These are phyloP conservation scores for Trachelus troglodyta DNA, from an alignment of 2,888 invertebrate genomes.

Conservation along the genomic window DNA sequence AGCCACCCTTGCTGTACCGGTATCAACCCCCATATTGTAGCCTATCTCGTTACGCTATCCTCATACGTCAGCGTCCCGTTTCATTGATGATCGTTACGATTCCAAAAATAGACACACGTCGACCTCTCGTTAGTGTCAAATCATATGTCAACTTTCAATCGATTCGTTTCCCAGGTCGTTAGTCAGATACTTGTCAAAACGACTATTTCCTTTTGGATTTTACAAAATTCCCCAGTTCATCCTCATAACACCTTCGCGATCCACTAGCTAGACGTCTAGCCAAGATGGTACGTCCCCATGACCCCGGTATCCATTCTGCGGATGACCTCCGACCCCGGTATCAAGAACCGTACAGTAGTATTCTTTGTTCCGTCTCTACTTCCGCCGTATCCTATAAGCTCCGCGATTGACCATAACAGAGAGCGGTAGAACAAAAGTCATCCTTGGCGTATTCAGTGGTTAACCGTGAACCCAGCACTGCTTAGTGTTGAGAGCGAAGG, in stretches of 20 bases:
- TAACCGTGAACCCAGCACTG: constrained; percentile 18
- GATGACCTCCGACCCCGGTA: too few relatives aligned
- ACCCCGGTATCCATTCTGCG: too few relatives aligned
- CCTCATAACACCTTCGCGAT: not conserved
- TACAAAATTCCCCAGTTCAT: not conserved
- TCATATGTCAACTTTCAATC: constrained; percentile 40
- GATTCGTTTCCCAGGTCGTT: constrained; percentile 2
- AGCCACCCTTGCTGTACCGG: not conserved
- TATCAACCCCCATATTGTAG: not conserved
- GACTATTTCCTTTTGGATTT: not conserved
- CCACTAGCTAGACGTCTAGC: not conserved
- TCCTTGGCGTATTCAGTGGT: constrained; percentile 38
- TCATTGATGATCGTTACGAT: constrained; percentile 40
- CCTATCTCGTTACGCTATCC: constrained; percentile 44
- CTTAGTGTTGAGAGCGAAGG: not conserved
- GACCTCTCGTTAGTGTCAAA: constrained; percentile 51
- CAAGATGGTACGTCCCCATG: too few relatives aligned
- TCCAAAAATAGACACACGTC: constrained; percentile 34
- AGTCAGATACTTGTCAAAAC: not conserved
- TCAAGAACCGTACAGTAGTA: too few relatives aligned
- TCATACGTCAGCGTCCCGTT: constrained; percentile 46
- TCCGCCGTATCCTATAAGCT: not conserved
- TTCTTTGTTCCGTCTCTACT: not conserved
- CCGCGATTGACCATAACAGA: not conserved
- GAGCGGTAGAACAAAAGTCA: constrained; percentile 40